Evolutionary conservation across 1,140 invertebrate genomes (phyloP).

Genomic region (Ostrea edulis): DNA sequence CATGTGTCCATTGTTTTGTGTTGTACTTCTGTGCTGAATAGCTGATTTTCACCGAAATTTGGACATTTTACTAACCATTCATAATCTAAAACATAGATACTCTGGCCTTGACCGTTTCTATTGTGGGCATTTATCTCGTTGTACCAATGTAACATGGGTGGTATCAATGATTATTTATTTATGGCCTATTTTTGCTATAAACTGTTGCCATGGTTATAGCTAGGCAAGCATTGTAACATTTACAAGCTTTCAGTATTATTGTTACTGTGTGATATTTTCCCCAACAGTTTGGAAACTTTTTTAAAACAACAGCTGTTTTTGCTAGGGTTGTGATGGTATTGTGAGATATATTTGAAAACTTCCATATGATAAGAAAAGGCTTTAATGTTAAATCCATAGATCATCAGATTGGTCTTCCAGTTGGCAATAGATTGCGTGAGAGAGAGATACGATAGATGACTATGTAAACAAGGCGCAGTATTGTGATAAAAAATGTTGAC

Average conservation of each 20-base stretch:
- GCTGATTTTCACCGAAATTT: neutral
- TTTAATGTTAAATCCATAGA: neutral
- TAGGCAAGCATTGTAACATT: neutral
- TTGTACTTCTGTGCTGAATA: neutral
- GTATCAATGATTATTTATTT: neutral
- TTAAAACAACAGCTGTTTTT: neutral
- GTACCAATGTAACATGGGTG: neutral
- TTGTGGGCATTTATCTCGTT: neutral
- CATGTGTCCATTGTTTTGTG: neutral
- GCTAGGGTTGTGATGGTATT: neutral
- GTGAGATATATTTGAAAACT: neutral
- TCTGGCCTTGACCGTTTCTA: neutral
- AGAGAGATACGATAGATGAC: neutral
- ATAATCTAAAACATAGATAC: neutral
- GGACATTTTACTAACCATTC: neutral
- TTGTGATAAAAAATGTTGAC: too few species aligned
- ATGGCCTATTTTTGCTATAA: neutral
- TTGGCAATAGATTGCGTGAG: neutral
- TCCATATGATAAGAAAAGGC: neutral
- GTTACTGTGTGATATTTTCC: constrained; percentile 13
- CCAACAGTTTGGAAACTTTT: neutral
- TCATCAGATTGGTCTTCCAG: neutral
- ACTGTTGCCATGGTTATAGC: neutral
- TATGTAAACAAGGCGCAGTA: neutral
- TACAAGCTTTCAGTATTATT: constrained; percentile 18